Evolutionary conservation across 1,140 invertebrate genomes (phyloP), one percentile per base, ranked within the genome.

Genomic region (Drosophila teissieri): DNA sequence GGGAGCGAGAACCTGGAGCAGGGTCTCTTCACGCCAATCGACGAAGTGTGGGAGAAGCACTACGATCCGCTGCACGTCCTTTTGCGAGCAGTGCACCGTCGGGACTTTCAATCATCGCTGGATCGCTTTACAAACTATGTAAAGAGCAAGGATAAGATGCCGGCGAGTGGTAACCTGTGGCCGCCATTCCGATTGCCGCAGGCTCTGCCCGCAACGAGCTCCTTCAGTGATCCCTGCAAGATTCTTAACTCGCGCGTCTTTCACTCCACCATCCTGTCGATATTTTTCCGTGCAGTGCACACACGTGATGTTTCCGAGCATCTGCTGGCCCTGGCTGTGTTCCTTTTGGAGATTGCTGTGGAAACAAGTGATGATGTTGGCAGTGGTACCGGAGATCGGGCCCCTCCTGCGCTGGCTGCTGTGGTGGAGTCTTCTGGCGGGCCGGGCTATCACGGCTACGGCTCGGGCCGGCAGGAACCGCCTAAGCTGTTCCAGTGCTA

Each of bases 61-160:
- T 99, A 98, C 92, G 97, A 99, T 93, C 98, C 98, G 3, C 94
- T 99, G 48, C 97, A 98, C 92, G 97, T 98, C 5, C 93, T 98
- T 19, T 93, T 98, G 2, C 93, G 98, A 84, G 97, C 97, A 24
- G 97, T 99, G 2, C 97, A 99, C 93, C 93, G 97, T 39, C 94
- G 96, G 82, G 98, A 99, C 92, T 98, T 98, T 92, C 98, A 99
- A 93, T 95, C 96, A 15, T 97, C 98, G 3, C 95, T 99, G 94
- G 98, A 99, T 92, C 94, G 98, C 49, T 97, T 95, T 92, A 96
- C 95, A 1, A 95, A 96, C 81, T 97, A 96, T 55, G 94, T 95
- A 0, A 95, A 94, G 55, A 94, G 94, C 68, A 93, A 94, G 24
- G 94, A 95, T n/a, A 95, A 95, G 85, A 93, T 96, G 74, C 94